Base-by-base conservation (phyloP, 1,140 invertebrate species). In the Cyclargus thomasi region DNA sequence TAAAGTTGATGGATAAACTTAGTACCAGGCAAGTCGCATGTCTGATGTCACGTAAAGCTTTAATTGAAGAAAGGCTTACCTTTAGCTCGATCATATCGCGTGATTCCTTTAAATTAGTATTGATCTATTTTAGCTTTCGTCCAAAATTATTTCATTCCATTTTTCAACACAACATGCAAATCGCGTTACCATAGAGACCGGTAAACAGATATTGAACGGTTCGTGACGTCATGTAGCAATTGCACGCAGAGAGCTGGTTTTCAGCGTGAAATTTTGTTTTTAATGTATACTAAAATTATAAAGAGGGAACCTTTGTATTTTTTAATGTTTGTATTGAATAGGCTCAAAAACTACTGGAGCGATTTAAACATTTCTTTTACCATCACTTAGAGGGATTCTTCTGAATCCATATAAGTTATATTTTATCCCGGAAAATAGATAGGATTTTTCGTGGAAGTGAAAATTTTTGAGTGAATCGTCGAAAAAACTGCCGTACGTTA, bases 61-160 rank as follows among this genome's bases (percentile, higher is more conserved):
- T 86, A 85, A 86, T 88, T 86, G 82, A 75, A 83, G 77, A 71
- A 75, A 82, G 74, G 71, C 67, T 72, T 90, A 88, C 85, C 85
- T 86, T 83, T 75, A 75, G 70, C 63, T 80, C 81, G 69, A 78
- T 70, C 83, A 88, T 86, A 80, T 88, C 78, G 87, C 87, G 87
- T 90, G 87, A 76, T 83, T 73, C 57, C 70, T 66, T 84, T 79
- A 76, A 86, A 86, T 89, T 83, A 86, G 76, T 90, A 90, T 90
- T 85, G 85, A 90, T 88, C 83, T 81, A 76, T 75, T 82, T 81
- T 81, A 78, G 75, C 80, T 82, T 79, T 78, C 78, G 77, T 77
- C 70, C 74, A 71, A 85, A 90, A 85, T 85, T 84, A 86, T 86
- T 88, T 86, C 76, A 81, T 89, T 84, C 82, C 80, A 70, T 74